Evolutionary conservation across 2,113 vertebrate genomes (phyloP), one percentile per base, ranked within the genome.

Genomic region (Amblyopsis rosae): DNA sequence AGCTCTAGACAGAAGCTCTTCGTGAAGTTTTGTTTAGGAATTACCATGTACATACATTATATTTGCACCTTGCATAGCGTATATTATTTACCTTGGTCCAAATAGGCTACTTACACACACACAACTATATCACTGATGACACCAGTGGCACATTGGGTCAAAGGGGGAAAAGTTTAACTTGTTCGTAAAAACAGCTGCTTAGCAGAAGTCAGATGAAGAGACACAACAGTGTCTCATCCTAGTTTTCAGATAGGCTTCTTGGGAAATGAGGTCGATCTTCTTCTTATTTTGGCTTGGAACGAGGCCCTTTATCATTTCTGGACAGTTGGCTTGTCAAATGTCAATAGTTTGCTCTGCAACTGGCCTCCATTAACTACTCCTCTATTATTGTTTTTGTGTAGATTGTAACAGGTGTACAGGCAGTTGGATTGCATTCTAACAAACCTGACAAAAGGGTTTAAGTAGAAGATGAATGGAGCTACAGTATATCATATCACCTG

Each of bases 291-390:
- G 26, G 26, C 1, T 26, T 26, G 26, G 26, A 26, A 26, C 26
- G 26, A 26, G 74, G 62, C 69, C 69, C 7, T 65, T 82, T 89
- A 26, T 26, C 26, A 26, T 26, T 26, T 26, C 26, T 26, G 26
- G 26, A 26, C 26, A 26, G 26, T 3, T 26, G 2, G 26, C 26
- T 26, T 26, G 26, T 88, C 87, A 86, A 86, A 89, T 67, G 75
- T 88, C 89, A 88, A 76, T 63, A 59, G 75, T 82, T 79, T 76
- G 76, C 69, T 63, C 41, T 64, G 70, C 63, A 65, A 69, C 67
- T 67, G 68, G 70, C 77, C 75, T 72, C 54, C 51, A 56, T 59
- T 79, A 77, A 80, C 82, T 82, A 72, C 73, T 79, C 69, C 56
- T n/a, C 72, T 66, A 59, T 73, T 79, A 73, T 41, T 41, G 35